A percentile compares a stretch with the other conserved stretches of the same genome.
Conservation (phyloP, 1,140 invertebrate species). For the Heliconius hermathena region DNA sequence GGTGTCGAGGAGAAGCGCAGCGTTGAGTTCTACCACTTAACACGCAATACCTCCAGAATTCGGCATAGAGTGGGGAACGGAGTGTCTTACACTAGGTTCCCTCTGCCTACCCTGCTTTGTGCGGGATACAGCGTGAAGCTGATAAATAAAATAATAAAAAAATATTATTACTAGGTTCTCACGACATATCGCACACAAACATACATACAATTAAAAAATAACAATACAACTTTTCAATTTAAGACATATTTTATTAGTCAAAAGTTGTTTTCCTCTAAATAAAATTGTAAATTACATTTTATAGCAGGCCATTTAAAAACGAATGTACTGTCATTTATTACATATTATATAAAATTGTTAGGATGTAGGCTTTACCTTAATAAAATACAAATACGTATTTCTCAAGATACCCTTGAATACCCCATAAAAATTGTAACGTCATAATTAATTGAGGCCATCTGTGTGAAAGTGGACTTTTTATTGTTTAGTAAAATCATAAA, state of each 20-base stretch:
- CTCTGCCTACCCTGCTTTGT: no score
- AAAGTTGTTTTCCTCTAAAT: conserved; percentile 14
- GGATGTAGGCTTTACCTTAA: conserved; percentile 9
- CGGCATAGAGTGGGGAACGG: no score
- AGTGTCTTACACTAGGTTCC: no score
- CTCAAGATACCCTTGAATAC: background rate
- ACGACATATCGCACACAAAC: background rate
- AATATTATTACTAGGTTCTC: background rate
- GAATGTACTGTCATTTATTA: conserved; percentile 9
- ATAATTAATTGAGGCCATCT: background rate
- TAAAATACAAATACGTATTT: conserved; percentile 4
- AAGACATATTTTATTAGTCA: background rate
- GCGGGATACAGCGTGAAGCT: no score
- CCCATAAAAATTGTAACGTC: background rate
- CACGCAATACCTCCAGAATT: no score
- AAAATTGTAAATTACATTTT: background rate
- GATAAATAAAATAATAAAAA: no score
- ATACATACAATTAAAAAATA: background rate
- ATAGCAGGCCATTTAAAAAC: background rate
- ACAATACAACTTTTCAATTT: background rate
- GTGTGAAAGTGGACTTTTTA: background rate
- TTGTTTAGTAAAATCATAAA: no score
- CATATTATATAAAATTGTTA: conserved; percentile 12
- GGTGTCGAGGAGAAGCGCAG: no score
- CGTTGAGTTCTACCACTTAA: no score